Base-by-base conservation (phyloP, 2,113 vertebrate genomes). In the Semicossyphus pulcher region DNA sequence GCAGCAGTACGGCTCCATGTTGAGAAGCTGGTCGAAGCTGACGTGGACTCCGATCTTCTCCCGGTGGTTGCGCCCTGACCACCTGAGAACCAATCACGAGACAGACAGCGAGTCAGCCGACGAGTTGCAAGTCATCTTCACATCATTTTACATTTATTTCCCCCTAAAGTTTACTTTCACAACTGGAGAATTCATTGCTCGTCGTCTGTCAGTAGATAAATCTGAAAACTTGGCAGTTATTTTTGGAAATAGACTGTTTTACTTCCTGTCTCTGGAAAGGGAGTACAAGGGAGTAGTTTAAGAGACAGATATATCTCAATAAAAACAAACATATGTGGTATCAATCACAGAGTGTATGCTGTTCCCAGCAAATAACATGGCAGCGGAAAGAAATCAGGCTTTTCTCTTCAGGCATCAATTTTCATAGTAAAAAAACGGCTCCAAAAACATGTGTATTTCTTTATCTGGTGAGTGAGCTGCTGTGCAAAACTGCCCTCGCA, bases 11-110 rank as follows among this genome's bases (percentile, higher is more conserved):
- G 96, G 96, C 92, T 97, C 96, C 94, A 99, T 99, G 95, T 97
- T 93, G 87, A 99, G 92, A 61, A 97, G 95, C 95, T 99, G 98
- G 92, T 99, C 97, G 74, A 99, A 99, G 84, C 94, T 94, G 78
- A 99, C 97, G 44, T 99, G 98, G 66, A 99, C 97, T 39, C 98
- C 97, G 84, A 99, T 99, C 94, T 99, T 99, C 95, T 99, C 98
- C 85, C 98, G 94, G 93, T 99, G 97, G 94, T 98, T 98, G 81
- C 96, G 95, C 80, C 97, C 98, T 67, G 98, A 99, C 98, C 98
- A 99, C 94, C 97, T 99, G 92, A 54, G 16, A 39, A 74, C 28
- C 72, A 59, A 77, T 54, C 32, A 58, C 18, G 25, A 49, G 45
- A 12, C 42, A 16, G 61, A 8, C 6, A 49, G 4, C 4, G 8